phyloP scores from a whole-genome alignment of 64 coral and sea anemone species.

The Stylophora pistillata region DNA sequence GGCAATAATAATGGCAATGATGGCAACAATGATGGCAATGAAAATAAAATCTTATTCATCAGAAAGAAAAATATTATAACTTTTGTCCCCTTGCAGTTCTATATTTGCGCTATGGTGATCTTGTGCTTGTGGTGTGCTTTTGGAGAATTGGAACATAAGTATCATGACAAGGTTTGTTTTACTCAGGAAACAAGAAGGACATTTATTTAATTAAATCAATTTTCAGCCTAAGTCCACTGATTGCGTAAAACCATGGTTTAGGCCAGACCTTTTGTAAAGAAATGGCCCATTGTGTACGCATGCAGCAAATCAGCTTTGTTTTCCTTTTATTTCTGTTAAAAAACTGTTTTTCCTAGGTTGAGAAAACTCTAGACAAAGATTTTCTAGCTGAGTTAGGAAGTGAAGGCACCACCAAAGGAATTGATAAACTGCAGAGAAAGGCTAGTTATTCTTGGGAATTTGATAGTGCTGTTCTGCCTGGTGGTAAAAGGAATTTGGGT shows the following conservation, averaged over 20 bases:
- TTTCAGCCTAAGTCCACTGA: too few relatives aligned
- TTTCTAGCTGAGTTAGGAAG: not conserved
- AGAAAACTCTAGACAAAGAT: not conserved
- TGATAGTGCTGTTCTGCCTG: too few relatives aligned
- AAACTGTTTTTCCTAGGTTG: not conserved
- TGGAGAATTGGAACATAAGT: conserved; percentile 52
- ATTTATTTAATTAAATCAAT: too few relatives aligned
- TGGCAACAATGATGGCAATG: too few relatives aligned
- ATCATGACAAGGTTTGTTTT: conserved; percentile 59
- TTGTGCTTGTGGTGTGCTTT: conserved; percentile 63
- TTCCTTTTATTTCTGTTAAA: too few relatives aligned
- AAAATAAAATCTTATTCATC: too few relatives aligned
- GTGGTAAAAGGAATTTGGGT: too few relatives aligned
- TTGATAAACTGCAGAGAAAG: conserved; percentile 31
- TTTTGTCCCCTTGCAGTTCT: conserved; percentile 59
- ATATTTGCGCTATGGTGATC: conserved; percentile 70
- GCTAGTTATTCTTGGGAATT: not conserved
- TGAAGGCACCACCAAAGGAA: not conserved
- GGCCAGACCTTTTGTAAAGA: too few relatives aligned
- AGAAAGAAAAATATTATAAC: not conserved
- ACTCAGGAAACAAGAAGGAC: too few relatives aligned
- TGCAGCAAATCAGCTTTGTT: not conserved
- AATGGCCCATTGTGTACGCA: not conserved
- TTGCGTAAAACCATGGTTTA: too few relatives aligned
- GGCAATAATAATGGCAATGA: too few relatives aligned